phyloP scores from a whole-genome alignment of 2,888 invertebrate genomes.

The Cosmorhoe ocellata region DNA sequence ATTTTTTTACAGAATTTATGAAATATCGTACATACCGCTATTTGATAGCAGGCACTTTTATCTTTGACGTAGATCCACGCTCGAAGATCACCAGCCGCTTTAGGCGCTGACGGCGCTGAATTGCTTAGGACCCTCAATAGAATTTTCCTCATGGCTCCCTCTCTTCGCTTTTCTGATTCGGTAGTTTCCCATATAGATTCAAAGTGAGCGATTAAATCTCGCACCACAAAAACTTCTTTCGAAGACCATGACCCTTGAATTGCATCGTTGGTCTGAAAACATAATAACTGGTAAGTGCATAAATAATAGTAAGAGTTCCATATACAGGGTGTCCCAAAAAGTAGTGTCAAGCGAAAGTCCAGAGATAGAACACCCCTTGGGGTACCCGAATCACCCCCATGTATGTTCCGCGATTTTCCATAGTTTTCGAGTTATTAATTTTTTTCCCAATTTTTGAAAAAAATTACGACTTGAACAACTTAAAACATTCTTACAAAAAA shows the following conservation, averaged over 20 bases:
- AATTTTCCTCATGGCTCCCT: slow-evolving; percentile 88
- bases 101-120: slow-evolving; percentile 80
- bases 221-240: slow-evolving; percentile 88
- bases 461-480: too few species aligned
- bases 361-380: too few species aligned
- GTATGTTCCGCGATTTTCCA: too few species aligned
- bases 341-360: too few species aligned
- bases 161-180: slow-evolving; percentile 87
- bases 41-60: slow-evolving; percentile 77
- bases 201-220: slow-evolving; percentile 89
- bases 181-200: slow-evolving; percentile 91
- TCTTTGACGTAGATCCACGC: slow-evolving; percentile 90
- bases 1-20: too few species aligned
- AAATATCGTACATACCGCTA: slow-evolving; percentile 77
- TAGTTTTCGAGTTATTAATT: too few species aligned
- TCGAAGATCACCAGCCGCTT: slow-evolving; percentile 90
- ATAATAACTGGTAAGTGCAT: too few species aligned
- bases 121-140: slow-evolving; percentile 86
- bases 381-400: too few species aligned
- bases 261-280: slow-evolving; percentile 61
- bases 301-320: too few species aligned
- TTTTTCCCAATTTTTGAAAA: too few species aligned
- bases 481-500: too few species aligned
- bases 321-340: too few species aligned
- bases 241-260: slow-evolving; percentile 83